A percentile compares a stretch with the other conserved stretches of the same genome.
phyloP scores from a whole-genome alignment of 2,888 invertebrate genomes.

The Flabesymbios commensalis region DNA sequence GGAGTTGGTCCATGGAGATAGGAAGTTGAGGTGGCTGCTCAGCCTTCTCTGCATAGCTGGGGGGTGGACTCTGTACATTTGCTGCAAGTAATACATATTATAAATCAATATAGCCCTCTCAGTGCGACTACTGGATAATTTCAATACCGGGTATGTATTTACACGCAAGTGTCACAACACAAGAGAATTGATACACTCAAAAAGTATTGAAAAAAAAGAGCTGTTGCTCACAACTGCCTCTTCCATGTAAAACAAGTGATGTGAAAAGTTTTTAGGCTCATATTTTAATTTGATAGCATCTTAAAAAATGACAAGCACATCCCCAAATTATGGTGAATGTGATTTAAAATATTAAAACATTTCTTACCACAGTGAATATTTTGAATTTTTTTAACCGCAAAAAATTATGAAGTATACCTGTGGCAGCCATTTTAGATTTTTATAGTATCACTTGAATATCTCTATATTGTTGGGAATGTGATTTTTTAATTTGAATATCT shows the following conservation, averaged over 20 bases:
- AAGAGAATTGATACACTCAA: not conserved
- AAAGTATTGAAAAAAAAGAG: not conserved
- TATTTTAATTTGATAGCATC: not conserved
- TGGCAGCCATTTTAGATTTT: too few relatives aligned
- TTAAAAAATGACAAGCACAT: not conserved
- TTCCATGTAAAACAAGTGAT: too few relatives aligned
- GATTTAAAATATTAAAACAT: not conserved
- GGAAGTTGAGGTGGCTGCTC: conserved; percentile 74
- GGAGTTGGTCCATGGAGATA: conserved; percentile 91
- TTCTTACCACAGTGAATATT: not conserved
- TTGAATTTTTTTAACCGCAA: too few relatives aligned
- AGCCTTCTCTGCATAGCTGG: conserved; percentile 45
- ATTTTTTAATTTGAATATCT: not conserved
- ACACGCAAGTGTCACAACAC: not conserved
- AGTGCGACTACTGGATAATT: not conserved
- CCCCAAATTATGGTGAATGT: too few relatives aligned
- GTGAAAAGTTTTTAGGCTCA: too few relatives aligned
- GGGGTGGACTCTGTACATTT: conserved; percentile 27
- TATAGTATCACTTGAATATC: too few relatives aligned
- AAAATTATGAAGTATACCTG: too few relatives aligned
- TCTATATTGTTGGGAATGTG: too few relatives aligned
- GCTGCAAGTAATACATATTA: conserved; percentile 10
- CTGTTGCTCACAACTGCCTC: too few relatives aligned
- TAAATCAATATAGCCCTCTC: not conserved
- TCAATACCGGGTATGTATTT: not conserved